Evolutionary conservation across 2,113 vertebrate species (phyloP), one percentile per base, ranked within the genome.

Genomic region (Syrrhaptes paradoxus): DNA sequence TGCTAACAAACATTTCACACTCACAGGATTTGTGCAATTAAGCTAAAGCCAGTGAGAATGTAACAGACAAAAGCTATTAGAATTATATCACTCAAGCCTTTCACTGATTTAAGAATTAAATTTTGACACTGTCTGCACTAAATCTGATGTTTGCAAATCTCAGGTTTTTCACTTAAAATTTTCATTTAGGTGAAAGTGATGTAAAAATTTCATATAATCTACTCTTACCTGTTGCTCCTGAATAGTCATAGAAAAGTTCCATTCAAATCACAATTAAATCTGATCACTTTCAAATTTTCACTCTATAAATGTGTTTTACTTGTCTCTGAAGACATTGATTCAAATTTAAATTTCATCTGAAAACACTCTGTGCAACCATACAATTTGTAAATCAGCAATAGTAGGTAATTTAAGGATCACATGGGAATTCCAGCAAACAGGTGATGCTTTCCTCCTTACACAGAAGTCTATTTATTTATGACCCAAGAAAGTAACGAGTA

Each of bases 301-400:
- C 36, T 70, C 68, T 77, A 70, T 82, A 91, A 89, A 79, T 55
- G 79, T 21, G 48, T 92, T 82, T 79, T 85, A 80, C 16, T 71
- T 87, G 81, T 63, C 87, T 85, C 91, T 67, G 36, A 89, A 95
- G 80, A 73, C 43, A 58, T 17, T 17, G 13, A 70, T 77, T 74
- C 34, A 61, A 92, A 92, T 87, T 78, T 48, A 95, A 93, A 94
- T 72, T 66, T 65, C 52, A 90, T 70, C 65, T 75, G 65, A 89
- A 93, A 90, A 90, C 38, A 45, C 65, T 54, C 65, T 14, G 38
- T 51, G 34, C 72, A 84, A 41, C 77, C 45, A 88, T 55, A 84
- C 26, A 59, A 74, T 78, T 88, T 67, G 84, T 61, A 77, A 81
- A 77, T 78, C 45, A 87, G 83, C 80, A 93, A 28, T 73, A 94